A percentile compares a stretch with the other conserved stretches of the same genome.
phyloP scores from a whole-genome alignment of 1,140 invertebrate species.

The Sminthurides bifidus region DNA sequence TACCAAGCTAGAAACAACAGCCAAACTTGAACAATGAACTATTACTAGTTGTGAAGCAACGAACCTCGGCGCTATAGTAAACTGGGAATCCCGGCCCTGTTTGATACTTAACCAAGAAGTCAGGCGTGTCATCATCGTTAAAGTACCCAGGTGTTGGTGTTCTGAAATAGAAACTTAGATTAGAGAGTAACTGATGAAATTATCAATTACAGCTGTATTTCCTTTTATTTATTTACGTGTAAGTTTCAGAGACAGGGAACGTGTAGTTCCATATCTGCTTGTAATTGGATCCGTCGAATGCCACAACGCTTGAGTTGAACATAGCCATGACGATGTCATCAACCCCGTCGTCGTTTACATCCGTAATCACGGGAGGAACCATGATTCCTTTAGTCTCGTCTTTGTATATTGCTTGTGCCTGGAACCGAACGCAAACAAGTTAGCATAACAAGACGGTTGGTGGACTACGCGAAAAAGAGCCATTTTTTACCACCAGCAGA shows the following conservation, averaged over 20 bases:
- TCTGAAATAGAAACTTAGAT: constrained; percentile 39
- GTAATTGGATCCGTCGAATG: constrained; percentile 56
- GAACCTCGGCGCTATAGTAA: constrained; percentile 60
- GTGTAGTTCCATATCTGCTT: constrained; percentile 58
- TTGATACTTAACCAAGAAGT: constrained; percentile 69
- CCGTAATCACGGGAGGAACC: constrained; percentile 56
- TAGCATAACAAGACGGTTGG: no score
- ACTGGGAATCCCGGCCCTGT: constrained; percentile 59
- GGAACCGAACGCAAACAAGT: constrained; percentile 8
- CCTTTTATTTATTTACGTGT: constrained; percentile 36
- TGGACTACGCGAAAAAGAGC: neutral
- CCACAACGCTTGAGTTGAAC: constrained; percentile 53
- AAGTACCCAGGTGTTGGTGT: constrained; percentile 69
- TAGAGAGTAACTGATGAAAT: constrained; percentile 1
- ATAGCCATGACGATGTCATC: constrained; percentile 60
- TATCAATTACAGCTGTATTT: constrained; percentile 1
- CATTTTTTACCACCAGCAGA: neutral
- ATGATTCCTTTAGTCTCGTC: constrained; percentile 42
- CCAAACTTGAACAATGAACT: neutral
- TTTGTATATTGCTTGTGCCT: constrained; percentile 34
- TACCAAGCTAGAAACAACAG: neutral
- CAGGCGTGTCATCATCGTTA: constrained; percentile 65
- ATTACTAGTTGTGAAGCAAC: no score
- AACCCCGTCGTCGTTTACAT: constrained; percentile 58
- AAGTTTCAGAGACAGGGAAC: constrained; percentile 46